phyloP scores from a whole-genome alignment of 2,113 vertebrate species.

The Laticauda laticaudata region DNA sequence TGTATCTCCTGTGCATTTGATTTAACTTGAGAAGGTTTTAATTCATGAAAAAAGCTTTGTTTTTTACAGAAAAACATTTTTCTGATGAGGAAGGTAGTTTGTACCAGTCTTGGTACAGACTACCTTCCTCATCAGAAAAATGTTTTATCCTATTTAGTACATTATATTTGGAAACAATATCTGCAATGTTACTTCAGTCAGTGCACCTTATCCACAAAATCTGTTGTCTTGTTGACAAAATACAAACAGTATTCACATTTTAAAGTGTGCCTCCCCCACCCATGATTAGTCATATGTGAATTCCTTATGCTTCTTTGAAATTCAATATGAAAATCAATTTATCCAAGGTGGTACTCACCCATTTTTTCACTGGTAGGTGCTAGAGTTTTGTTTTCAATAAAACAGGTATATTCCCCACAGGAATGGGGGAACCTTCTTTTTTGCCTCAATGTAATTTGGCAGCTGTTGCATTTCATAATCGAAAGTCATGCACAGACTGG shows the following conservation, averaged over 20 bases:
- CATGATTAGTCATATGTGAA: background rate
- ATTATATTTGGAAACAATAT: background rate
- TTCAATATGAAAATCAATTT: background rate
- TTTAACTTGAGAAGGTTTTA: background rate
- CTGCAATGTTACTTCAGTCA: background rate
- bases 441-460: background rate
- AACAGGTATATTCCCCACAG: background rate
- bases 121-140: background rate
- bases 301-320: background rate
- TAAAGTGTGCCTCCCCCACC: background rate
- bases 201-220: background rate
- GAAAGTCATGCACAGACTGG: constrained; percentile 1
- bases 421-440: background rate
- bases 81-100: too few relatives aligned
- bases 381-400: background rate
- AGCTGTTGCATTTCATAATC: background rate
- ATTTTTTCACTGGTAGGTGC: background rate
- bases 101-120: background rate
- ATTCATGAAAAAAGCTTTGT: background rate
- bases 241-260: background rate
- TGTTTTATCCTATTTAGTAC: background rate
- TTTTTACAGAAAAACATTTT: background rate
- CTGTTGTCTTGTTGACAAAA: background rate
- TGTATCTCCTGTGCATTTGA: background rate
- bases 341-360: background rate